phyloP scores from a whole-genome alignment of 2,113 vertebrate species.

The Trematomus loennbergii region DNA sequence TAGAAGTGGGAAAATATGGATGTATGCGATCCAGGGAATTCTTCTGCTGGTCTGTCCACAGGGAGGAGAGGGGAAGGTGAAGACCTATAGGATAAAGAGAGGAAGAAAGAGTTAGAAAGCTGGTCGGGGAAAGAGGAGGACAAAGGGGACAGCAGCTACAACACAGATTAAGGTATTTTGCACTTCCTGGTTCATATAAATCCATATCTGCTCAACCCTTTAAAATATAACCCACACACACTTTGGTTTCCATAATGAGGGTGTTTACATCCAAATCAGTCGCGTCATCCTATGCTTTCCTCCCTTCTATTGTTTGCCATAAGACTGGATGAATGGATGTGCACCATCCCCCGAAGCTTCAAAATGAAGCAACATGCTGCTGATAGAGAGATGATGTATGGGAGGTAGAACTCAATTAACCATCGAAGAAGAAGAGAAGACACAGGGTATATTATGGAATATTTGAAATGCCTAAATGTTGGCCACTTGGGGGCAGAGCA shows the following conservation, averaged over 20 bases:
- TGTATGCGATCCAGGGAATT: neutral
- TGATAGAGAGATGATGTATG: neutral
- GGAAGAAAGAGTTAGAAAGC: neutral
- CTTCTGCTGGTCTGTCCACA: slow-evolving; percentile 11
- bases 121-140: slow-evolving; percentile 5
- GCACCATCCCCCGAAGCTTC: neutral
- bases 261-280: slow-evolving; percentile 16
- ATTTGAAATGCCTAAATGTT: neutral
- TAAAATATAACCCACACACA: neutral
- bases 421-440: neutral
- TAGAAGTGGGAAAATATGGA: neutral
- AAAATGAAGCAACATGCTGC: slow-evolving; percentile 1
- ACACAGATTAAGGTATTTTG: neutral
- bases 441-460: neutral
- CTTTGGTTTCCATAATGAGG: slow-evolving; percentile 43
- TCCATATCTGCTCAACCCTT: neutral
- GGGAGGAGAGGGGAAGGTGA: slow-evolving; percentile 20
- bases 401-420: neutral
- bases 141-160: neutral
- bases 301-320: neutral
- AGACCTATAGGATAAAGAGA: slow-evolving; percentile 19
- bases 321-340: neutral
- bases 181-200: slow-evolving; percentile 14
- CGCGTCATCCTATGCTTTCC: slow-evolving; percentile 2
- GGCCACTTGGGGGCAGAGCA: neutral